These are phyloP conservation scores for Xiphias gladius DNA, from an alignment of 2,113 vertebrate species.

Conservation along the genomic window DNA sequence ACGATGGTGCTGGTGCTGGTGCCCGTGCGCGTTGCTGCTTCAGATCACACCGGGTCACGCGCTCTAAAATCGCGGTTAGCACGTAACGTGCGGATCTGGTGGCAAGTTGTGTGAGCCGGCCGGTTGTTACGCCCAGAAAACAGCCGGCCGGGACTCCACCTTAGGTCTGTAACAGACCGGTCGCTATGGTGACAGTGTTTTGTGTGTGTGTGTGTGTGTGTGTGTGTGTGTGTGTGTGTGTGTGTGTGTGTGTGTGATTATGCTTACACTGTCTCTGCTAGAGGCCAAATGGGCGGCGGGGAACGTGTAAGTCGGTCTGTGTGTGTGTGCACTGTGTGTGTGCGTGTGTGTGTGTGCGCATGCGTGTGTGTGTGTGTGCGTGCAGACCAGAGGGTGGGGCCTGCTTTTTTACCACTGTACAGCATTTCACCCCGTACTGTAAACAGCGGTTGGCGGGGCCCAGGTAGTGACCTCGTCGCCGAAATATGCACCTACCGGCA, in stretches of 20 bases:
- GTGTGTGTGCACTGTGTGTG: no score
- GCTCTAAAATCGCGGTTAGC: not conserved
- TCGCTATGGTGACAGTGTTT: slow-evolving; percentile 71
- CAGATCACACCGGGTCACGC: no score
- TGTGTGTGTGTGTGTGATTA: slow-evolving; percentile 69
- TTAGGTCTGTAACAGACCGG: slow-evolving; percentile 38
- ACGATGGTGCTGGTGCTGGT: no score
- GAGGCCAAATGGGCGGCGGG: slow-evolving; percentile 56
- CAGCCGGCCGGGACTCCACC: slow-evolving; percentile 28
- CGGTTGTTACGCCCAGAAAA: not conserved
- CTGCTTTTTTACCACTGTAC: slow-evolving; percentile 14
- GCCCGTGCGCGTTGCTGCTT: no score
- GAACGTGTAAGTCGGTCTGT: not conserved
- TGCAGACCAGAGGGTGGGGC: slow-evolving; percentile 46
- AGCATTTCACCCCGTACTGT: slow-evolving; percentile 37
- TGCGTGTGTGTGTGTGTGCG: not conserved
- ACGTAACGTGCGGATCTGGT: not conserved
- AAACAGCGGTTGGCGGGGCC: slow-evolving; percentile 58
- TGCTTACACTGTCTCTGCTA: slow-evolving; percentile 45
- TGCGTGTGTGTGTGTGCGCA: not conserved
- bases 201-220: slow-evolving; percentile 71
- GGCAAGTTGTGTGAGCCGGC: not conserved
- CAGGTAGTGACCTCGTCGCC: slow-evolving; percentile 45
- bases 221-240: slow-evolving; percentile 71
- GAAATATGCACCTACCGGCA: not conserved